Conservation (phyloP, 2,797 vertebrate species). For the Falco rusticolus region DNA sequence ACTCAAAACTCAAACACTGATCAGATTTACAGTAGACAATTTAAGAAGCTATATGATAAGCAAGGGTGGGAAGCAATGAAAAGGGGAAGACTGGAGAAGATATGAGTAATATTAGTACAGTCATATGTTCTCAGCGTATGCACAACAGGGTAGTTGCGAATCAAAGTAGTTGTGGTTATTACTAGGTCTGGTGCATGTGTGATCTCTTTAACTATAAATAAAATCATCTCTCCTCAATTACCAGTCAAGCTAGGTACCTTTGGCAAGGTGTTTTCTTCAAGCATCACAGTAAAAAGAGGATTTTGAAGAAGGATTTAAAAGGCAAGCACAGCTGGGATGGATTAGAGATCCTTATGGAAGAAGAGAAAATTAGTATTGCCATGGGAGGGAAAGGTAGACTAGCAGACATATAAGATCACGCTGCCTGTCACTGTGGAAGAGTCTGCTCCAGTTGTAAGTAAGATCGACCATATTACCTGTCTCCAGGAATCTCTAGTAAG, state of each 20-base stretch:
- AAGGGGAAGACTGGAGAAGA: not conserved
- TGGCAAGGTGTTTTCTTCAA: not conserved
- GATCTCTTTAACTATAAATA: not conserved
- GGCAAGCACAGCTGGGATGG: not conserved
- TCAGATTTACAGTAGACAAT: not conserved
- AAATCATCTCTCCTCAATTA: not conserved
- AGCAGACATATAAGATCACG: rapidly evolving
- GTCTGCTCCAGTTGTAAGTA: not conserved
- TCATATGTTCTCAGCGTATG: not conserved
- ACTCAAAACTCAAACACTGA: not conserved
- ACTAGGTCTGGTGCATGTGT: not conserved
- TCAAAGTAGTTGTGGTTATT: not conserved
- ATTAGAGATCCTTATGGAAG: not conserved
- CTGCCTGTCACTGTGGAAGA: not conserved
- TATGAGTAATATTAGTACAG: not conserved
- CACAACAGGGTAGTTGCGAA: not conserved
- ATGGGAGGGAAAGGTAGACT: not conserved
- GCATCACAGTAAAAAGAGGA: not conserved
- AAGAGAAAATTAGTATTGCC: not conserved
- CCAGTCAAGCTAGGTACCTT: not conserved
- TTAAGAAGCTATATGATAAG: not conserved
- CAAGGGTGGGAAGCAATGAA: not conserved
- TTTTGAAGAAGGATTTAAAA: not conserved
- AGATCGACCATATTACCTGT: not conserved
- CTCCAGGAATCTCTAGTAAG: not conserved